These are phyloP conservation scores for Myiozetetes cayanensis DNA, from an alignment of 2,113 vertebrate genomes.

Conservation along the genomic window DNA sequence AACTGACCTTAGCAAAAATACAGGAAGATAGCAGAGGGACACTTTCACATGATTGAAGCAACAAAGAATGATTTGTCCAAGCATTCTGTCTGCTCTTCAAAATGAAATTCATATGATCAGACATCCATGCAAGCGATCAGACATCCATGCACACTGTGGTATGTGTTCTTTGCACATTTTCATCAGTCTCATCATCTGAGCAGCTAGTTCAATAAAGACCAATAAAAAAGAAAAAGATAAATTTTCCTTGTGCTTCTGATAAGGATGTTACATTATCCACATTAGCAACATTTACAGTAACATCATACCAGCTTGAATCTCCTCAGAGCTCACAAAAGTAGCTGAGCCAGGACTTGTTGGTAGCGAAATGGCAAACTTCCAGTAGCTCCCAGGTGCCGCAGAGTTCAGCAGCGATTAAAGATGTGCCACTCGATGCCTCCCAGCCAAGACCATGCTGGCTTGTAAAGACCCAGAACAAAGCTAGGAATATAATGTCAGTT, in stretches of 20 bases:
- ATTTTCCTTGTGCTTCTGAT: not conserved
- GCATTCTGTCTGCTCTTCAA: slow-evolving; percentile 17
- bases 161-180: not conserved
- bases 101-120: slow-evolving; percentile 29
- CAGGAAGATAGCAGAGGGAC: not conserved
- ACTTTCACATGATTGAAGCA: not conserved
- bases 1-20: not conserved
- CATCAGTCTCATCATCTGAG: not conserved
- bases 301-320: not conserved
- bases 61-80: slow-evolving; percentile 1
- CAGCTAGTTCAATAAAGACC: not conserved
- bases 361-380: not conserved
- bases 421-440: not conserved
- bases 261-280: not conserved
- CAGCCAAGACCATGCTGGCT: not conserved
- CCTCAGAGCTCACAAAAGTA: not conserved
- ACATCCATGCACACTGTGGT: not conserved
- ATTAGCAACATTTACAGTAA: not conserved
- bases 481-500: not conserved
- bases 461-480: not conserved
- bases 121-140: not conserved
- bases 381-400: not conserved
- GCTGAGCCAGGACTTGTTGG: not conserved
- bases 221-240: not conserved
- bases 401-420: slow-evolving; percentile 5